phyloP scores from a whole-genome alignment of 2,888 invertebrate genomes.

The Abrostola tripartita region DNA sequence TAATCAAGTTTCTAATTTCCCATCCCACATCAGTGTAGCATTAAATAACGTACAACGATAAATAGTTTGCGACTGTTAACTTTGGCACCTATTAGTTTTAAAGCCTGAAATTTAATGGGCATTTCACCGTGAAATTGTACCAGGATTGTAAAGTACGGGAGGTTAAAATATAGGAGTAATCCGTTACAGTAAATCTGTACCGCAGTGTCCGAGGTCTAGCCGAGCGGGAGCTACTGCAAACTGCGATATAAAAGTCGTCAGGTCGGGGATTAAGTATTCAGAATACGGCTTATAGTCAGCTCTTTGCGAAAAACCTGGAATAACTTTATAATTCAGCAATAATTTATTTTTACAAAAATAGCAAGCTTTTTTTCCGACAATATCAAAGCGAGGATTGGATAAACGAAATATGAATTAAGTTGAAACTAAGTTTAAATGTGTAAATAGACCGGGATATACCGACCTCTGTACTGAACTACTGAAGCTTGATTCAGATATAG shows the following conservation, averaged over 20 bases:
- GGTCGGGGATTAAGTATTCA: slow-evolving; percentile 47
- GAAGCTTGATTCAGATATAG: too few species aligned
- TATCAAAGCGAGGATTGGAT: slow-evolving; percentile 6
- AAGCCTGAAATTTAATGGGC: slow-evolving; percentile 35
- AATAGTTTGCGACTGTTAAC: slow-evolving; percentile 48
- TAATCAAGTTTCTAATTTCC: slow-evolving; percentile 53
- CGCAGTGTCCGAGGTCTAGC: slow-evolving; percentile 5
- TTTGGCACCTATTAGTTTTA: slow-evolving; percentile 32
- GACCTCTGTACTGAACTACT: too few species aligned
- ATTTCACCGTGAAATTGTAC: slow-evolving; percentile 40
- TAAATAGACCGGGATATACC: background rate
- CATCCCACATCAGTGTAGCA: slow-evolving; percentile 40
- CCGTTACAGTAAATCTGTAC: slow-evolving; percentile 19
- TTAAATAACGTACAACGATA: slow-evolving; percentile 45
- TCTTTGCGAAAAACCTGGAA: slow-evolving; percentile 45
- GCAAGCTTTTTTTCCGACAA: background rate
- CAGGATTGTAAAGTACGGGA: slow-evolving; percentile 23
- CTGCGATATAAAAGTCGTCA: slow-evolving; percentile 50
- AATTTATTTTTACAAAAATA: slow-evolving; percentile 28
- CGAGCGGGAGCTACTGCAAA: slow-evolving; percentile 38
- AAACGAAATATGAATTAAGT: slow-evolving; percentile 1
- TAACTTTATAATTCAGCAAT: slow-evolving; percentile 33
- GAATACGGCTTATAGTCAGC: slow-evolving; percentile 44
- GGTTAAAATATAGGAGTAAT: slow-evolving; percentile 38
- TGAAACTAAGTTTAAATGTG: background rate